phyloP scores from a whole-genome alignment of 2,888 invertebrate genomes.

The Trichogramma dendrolimi region DNA sequence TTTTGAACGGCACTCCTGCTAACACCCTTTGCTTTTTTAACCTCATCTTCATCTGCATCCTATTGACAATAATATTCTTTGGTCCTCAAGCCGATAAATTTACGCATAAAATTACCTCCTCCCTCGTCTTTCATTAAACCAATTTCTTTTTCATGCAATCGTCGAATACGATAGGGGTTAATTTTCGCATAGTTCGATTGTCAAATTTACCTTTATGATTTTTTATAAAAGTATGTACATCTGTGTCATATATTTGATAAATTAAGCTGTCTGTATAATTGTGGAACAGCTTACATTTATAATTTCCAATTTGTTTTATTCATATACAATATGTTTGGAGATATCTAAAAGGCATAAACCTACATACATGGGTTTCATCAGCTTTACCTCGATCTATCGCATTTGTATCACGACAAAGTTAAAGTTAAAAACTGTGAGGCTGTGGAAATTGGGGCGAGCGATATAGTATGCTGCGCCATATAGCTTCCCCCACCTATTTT shows the following conservation, averaged over 20 bases:
- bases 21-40: too few species aligned
- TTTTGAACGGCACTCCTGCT: too few species aligned
- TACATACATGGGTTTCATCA: slow-evolving; percentile 39
- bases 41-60: too few species aligned
- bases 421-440: slow-evolving; percentile 38
- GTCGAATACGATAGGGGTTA: too few species aligned
- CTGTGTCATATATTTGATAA: not conserved
- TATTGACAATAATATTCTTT: too few species aligned
- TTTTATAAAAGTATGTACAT: too few species aligned
- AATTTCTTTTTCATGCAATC: too few species aligned
- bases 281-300: not conserved
- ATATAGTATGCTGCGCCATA: slow-evolving; percentile 35
- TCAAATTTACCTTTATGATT: too few species aligned
- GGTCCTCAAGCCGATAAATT: too few species aligned
- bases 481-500: slow-evolving; percentile 33
- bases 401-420: slow-evolving; percentile 39
- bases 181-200: too few species aligned
- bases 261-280: not conserved
- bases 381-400: slow-evolving; percentile 26
- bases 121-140: too few species aligned
- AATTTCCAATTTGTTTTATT: slow-evolving; percentile 24
- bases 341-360: slow-evolving; percentile 38
- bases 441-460: slow-evolving; percentile 41
- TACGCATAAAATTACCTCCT: too few species aligned
- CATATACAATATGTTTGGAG: slow-evolving; percentile 41